Evolutionary conservation across 2,888 invertebrate genomes (phyloP).

Genomic region (Eupeodes latifasciatus): DNA sequence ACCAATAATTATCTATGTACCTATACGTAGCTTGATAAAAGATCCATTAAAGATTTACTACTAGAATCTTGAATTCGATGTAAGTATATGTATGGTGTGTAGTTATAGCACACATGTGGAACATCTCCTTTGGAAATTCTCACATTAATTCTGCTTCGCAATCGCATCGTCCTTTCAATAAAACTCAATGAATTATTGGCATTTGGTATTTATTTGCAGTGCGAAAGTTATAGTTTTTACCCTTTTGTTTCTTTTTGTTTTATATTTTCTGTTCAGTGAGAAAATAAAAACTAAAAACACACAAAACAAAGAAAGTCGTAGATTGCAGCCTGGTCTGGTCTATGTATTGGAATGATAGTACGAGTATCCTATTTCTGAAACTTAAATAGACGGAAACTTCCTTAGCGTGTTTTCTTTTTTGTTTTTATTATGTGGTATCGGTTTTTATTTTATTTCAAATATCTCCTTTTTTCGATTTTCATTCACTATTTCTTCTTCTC

Average conservation of each 20-base stretch:
- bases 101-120: conserved; percentile 42
- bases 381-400: conserved; percentile 61
- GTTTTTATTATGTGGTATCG: conserved; percentile 32
- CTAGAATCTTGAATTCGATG: neutral
- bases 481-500: conserved; percentile 47
- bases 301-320: conserved; percentile 30
- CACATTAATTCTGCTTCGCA: conserved; percentile 49
- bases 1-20: neutral
- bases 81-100: neutral
- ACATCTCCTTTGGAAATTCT: conserved; percentile 60
- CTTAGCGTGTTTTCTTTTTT: conserved; percentile 47
- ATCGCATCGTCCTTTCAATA: conserved; percentile 70
- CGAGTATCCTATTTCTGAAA: neutral
- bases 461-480: conserved; percentile 27
- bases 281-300: conserved; percentile 25
- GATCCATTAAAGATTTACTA: conserved; percentile 63
- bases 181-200: conserved; percentile 76
- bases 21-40: neutral
- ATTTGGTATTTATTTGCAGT: conserved; percentile 75
- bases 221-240: conserved; percentile 74
- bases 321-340: conserved; percentile 8
- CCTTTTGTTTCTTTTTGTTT: conserved; percentile 46
- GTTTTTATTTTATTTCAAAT: conserved; percentile 29
- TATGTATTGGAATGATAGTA: conserved; percentile 29
- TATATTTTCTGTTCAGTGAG: neutral